Conservation (phyloP, 30 jellyfish, hydroid and myxozoan genomes). For the Cassiopea andromeda region DNA sequence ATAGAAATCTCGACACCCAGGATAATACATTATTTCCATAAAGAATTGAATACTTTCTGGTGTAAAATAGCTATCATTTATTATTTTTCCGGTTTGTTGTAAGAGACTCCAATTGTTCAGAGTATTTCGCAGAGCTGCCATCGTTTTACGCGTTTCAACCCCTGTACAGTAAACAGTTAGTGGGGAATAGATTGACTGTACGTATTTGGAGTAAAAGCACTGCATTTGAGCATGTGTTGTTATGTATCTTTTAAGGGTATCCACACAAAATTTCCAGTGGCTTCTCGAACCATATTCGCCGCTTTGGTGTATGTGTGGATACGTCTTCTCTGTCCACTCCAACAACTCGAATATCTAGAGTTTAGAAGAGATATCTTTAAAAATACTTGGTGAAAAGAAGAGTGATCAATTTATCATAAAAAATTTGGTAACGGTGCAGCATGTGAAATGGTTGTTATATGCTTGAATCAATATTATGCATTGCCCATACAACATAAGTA, state of each 20-base stretch:
- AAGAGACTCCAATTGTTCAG: constrained; percentile 56
- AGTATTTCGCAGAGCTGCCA: constrained; percentile 36
- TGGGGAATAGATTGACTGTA: constrained; percentile 49
- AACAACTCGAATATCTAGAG: constrained; percentile 48
- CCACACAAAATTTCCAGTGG: constrained; percentile 71
- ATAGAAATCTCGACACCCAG: constrained; percentile 71
- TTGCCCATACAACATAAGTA: no score
- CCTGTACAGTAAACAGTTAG: constrained; percentile 43
- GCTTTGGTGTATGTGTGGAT: constrained; percentile 26
- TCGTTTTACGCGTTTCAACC: constrained; percentile 31
- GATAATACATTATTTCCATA: constrained; percentile 59
- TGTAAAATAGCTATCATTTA: constrained; percentile 46
- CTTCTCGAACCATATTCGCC: constrained; percentile 23
- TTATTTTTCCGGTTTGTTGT: constrained; percentile 62
- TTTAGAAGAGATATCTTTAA: no score
- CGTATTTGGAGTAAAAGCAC: constrained; percentile 62
- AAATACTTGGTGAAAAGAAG: no score
- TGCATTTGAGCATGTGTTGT: constrained; percentile 65
- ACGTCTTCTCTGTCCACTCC: constrained; percentile 72
- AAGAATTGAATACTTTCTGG: constrained; percentile 65
- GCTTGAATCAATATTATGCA: no score
- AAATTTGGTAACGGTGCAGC: no score
- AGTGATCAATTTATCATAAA: no score
- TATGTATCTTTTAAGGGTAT: constrained; percentile 52
- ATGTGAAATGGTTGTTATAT: no score